Evolutionary conservation across 2,888 invertebrate genomes (phyloP).

Genomic region (Nemotelus pantherinus): DNA sequence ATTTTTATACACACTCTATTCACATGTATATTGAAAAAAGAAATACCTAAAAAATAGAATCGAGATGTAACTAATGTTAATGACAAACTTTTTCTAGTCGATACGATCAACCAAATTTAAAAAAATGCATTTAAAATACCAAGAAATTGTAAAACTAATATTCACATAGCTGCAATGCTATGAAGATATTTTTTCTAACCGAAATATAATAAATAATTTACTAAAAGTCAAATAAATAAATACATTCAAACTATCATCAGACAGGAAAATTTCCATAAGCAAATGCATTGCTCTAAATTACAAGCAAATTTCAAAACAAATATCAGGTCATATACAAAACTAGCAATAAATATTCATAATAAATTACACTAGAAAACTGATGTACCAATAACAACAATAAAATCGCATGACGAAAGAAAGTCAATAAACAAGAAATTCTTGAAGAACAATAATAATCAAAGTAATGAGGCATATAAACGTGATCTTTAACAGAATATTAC

Average conservation of each 20-base stretch:
- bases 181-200: slow-evolving; percentile 27
- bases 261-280: too few relatives aligned
- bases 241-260: too few relatives aligned
- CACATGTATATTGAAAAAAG: not conserved
- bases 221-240: not conserved
- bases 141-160: not conserved
- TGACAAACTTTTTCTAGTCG: slow-evolving; percentile 32
- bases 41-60: too few relatives aligned
- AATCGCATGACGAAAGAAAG: not conserved
- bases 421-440: slow-evolving; percentile 12
- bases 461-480: not conserved
- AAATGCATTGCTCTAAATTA: not conserved
- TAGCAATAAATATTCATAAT: not conserved
- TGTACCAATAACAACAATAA: slow-evolving; percentile 10
- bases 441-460: slow-evolving; percentile 31
- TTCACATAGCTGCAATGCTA: not conserved
- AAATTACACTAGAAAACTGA: not conserved
- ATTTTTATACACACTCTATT: slow-evolving; percentile 5
- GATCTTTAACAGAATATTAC: slow-evolving; percentile 15
- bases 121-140: not conserved
- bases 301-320: not conserved
- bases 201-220: slow-evolving; percentile 9
- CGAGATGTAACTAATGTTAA: not conserved
- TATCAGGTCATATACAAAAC: slow-evolving; percentile 4
- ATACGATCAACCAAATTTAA: slow-evolving; percentile 33